Evolutionary conservation across 2,888 invertebrate species (phyloP).

Genomic region (Synergus japonicus): DNA sequence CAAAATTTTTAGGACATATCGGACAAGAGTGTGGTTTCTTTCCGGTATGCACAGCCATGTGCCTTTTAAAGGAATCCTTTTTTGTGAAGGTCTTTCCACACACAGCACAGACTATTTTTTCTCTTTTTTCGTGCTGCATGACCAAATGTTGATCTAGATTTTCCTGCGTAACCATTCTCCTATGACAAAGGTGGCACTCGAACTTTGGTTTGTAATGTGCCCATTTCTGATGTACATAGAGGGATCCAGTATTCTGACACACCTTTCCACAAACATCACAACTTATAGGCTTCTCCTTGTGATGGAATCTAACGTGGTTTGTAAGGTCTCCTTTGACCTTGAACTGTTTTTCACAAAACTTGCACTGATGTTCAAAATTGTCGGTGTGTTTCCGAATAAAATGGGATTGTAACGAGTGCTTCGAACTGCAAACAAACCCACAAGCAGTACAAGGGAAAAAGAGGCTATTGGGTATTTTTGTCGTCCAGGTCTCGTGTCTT

Average conservation of each 20-base stretch:
- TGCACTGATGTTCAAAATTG: constrained; percentile 72
- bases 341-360: constrained; percentile 72
- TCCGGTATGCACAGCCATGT: constrained; percentile 75
- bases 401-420: constrained; percentile 75
- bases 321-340: constrained; percentile 75
- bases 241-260: constrained; percentile 73
- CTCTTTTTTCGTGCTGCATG: constrained; percentile 73
- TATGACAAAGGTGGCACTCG: constrained; percentile 74
- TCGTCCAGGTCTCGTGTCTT: constrained; percentile 72
- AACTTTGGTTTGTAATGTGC: constrained; percentile 75
- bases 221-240: constrained; percentile 76
- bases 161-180: constrained; percentile 75
- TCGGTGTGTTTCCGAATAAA: constrained; percentile 75
- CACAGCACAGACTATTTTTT: constrained; percentile 74
- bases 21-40: constrained; percentile 72
- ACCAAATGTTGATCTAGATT: constrained; percentile 74
- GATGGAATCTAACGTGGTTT: constrained; percentile 74
- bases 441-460: constrained; percentile 72
- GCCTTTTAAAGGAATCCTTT: constrained; percentile 74
- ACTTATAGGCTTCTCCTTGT: constrained; percentile 74
- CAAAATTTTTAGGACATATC: constrained; percentile 74
- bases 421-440: constrained; percentile 73
- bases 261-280: constrained; percentile 75
- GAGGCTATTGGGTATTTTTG: constrained; percentile 60
- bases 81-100: constrained; percentile 75